These are phyloP conservation scores for Aspidapion aeneum DNA, from an alignment of 2,888 invertebrate species.

Conservation along the genomic window DNA sequence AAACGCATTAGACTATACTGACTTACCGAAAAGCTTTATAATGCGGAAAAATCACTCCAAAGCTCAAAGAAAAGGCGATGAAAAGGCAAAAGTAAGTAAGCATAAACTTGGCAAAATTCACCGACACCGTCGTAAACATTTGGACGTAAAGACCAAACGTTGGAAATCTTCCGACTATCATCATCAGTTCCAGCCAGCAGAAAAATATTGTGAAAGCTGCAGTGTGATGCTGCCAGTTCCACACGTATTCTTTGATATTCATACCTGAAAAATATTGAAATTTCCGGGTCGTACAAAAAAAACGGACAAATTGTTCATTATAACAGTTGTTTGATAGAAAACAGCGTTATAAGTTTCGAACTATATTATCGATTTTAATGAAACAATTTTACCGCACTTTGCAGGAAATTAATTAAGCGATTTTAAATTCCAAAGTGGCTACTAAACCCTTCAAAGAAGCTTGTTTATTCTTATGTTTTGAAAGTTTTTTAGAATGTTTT, in stretches of 20 bases:
- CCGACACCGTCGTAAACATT: slow-evolving; percentile 82
- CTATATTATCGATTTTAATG: no score
- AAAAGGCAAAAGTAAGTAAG: slow-evolving; percentile 77
- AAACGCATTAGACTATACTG: no score
- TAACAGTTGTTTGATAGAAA: no score
- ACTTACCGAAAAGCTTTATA: slow-evolving; percentile 59
- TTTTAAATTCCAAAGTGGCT: no score
- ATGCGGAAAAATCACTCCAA: slow-evolving; percentile 77
- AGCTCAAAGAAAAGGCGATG: slow-evolving; percentile 76
- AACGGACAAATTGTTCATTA: no score
- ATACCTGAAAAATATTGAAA: slow-evolving; percentile 11
- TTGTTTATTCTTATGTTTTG: no score
- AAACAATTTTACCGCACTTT: no score
- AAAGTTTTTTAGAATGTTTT: no score
- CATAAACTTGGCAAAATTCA: slow-evolving; percentile 79
- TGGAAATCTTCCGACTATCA: slow-evolving; percentile 81
- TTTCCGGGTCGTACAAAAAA: no score
- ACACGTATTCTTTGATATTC: slow-evolving; percentile 35
- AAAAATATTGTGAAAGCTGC: slow-evolving; percentile 77
- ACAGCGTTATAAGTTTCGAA: no score
- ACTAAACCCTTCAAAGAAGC: no score
- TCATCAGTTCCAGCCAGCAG: slow-evolving; percentile 82
- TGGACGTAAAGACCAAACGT: slow-evolving; percentile 83
- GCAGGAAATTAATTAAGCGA: no score
- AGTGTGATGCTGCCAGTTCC: slow-evolving; percentile 74